Conservation (phyloP, 2,797 vertebrate species). For the Siniperca scherzeri region DNA sequence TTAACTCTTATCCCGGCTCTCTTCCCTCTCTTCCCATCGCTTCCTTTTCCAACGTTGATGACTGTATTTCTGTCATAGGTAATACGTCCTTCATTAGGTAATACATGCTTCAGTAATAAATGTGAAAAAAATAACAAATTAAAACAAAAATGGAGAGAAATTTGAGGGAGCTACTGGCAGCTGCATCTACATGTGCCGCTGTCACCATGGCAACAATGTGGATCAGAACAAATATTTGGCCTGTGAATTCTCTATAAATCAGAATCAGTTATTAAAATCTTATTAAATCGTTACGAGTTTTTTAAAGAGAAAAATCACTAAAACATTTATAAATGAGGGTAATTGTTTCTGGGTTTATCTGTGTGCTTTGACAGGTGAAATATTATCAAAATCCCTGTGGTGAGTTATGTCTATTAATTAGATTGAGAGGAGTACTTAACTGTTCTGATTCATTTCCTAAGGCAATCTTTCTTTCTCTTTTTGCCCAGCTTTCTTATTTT, state of each 20-base stretch:
- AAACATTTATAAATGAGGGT: not conserved
- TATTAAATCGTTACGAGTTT: not conserved
- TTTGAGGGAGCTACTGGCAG: too few species aligned
- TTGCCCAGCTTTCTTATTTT: constrained; percentile 14
- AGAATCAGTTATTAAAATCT: not conserved
- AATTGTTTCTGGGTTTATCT: not conserved
- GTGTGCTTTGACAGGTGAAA: not conserved
- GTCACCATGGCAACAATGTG: too few species aligned
- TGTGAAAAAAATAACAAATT: too few species aligned
- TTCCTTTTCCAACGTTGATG: too few species aligned
- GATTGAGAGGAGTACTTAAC: constrained; percentile 11
- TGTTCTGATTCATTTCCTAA: not conserved
- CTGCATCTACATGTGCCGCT: too few species aligned
- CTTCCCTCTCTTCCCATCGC: too few species aligned
- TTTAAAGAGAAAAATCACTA: not conserved
- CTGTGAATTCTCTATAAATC: not conserved
- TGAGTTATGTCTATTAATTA: constrained; percentile 8
- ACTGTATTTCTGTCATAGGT: too few species aligned
- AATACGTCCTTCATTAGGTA: too few species aligned
- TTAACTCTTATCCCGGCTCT: too few species aligned
- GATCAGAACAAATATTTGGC: not conserved
- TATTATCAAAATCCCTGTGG: not conserved
- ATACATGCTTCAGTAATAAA: too few species aligned
- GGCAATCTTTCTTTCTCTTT: not conserved
- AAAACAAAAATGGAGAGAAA: too few species aligned